phyloP scores from a whole-genome alignment of 2,888 invertebrate species.

The Noctua pronuba region DNA sequence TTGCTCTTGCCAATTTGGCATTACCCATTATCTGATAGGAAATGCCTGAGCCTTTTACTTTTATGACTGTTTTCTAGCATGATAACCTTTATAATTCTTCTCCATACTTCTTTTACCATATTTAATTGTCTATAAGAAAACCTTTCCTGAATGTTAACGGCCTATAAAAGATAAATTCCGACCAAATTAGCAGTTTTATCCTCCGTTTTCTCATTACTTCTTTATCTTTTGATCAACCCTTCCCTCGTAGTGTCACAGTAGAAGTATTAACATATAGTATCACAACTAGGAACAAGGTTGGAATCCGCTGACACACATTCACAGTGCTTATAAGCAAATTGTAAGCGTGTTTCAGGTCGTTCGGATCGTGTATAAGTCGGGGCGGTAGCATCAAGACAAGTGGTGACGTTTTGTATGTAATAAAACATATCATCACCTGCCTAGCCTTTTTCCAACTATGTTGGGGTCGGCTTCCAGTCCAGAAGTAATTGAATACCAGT shows the following conservation, averaged over 20 bases:
- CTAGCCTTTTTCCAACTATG: no score
- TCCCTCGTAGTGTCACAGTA: conserved; percentile 2
- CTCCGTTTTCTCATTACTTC: conserved; percentile 39
- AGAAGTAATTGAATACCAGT: no score
- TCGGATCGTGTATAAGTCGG: no score
- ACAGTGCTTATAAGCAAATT: background rate
- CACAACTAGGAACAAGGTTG: background rate
- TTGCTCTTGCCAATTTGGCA: background rate
- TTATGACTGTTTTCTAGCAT: background rate
- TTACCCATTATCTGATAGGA: background rate
- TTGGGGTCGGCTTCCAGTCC: no score
- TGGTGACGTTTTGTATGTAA: background rate
- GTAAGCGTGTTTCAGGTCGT: no score
- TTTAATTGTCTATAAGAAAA: conserved; percentile 10
- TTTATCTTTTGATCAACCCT: conserved; percentile 51
- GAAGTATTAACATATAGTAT: background rate
- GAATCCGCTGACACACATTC: background rate
- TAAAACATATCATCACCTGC: no score
- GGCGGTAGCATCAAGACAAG: no score
- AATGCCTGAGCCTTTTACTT: background rate
- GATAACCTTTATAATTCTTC: background rate
- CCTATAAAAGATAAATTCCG: conserved; percentile 33
- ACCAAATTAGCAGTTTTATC: conserved; percentile 29
- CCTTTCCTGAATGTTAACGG: background rate
- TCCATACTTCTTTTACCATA: background rate